phyloP scores from a whole-genome alignment of 2,888 invertebrate genomes.

The Tipula unca region DNA sequence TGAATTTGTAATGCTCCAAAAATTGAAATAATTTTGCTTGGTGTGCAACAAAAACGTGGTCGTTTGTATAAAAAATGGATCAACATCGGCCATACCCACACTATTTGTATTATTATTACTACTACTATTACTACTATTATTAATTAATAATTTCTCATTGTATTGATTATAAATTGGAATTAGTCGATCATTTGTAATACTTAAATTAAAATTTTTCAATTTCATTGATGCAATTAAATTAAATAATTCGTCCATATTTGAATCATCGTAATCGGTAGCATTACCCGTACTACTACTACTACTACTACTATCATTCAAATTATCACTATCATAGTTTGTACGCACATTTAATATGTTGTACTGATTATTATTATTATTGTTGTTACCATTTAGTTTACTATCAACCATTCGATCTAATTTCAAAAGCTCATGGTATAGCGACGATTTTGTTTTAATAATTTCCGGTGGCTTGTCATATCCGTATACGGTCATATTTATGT shows the following conservation, averaged over 20 bases:
- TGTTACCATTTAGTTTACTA: not conserved
- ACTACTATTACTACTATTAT: not conserved
- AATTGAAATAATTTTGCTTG: not conserved
- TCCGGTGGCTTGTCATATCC: not conserved
- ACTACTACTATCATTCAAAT: conserved; percentile 24
- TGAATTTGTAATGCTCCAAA: not conserved
- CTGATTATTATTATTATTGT: not conserved
- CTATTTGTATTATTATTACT: not conserved
- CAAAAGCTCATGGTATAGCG: not conserved
- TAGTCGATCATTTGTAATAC: not conserved
- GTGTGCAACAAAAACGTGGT: not conserved
- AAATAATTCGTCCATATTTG: not conserved
- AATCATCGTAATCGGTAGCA: conserved; percentile 24
- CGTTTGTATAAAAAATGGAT: not conserved
- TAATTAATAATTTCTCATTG: not conserved
- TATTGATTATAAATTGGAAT: not conserved
- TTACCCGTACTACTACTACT: conserved; percentile 22
- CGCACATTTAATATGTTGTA: not conserved
- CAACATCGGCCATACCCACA: not conserved
- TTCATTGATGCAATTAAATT: not conserved
- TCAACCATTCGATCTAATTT: not conserved
- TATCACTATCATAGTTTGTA: conserved; percentile 22
- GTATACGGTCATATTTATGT: not conserved
- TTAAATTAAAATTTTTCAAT: not conserved
- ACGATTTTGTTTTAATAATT: not conserved